Evolutionary conservation across 1,140 invertebrate species (phyloP), one percentile per base, ranked within the genome.

Genomic region (Papilio polyxenes): DNA sequence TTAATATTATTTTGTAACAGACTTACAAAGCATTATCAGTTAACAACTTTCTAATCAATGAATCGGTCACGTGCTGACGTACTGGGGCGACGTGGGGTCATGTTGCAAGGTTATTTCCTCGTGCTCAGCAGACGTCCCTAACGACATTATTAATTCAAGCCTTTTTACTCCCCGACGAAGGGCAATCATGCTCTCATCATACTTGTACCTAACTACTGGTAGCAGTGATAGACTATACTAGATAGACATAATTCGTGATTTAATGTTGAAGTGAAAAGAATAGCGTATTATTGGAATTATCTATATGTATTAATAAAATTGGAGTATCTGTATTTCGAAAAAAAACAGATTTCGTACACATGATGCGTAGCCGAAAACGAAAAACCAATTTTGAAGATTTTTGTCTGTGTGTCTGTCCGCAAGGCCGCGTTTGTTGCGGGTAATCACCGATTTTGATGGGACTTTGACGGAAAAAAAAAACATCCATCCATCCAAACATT

Each of bases 41-140:
- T 15, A 75, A 75, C 74, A 77, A 77, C 49, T 37, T 77, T 77
- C 49, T 76, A 76, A 76, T 48, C 74, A 75, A 75, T 75, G 74
- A 75, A 23, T 40, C 15, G 3, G 40, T 77, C 49, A 51, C n/a
- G 49, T 53, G 75, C 10, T 51, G 75, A 44, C 40, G 7, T 15
- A 5, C 9, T 13, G 40, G 3, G 3, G 74, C n/a, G 37, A 37
- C 74, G 37, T 75, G 8, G 48, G 48, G 75, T 77, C 75, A 77
- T 56, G n/a, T 77, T 20, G 20, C 75, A 77, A 56, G 48, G 75
- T 37, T 51, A 77, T 56, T 77, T 77, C 75, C 48, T 53, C 75
- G 49, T 23, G 20, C 31, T 37, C 65, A 11, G 65, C 65, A 77
- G 75, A 77, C 44, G 23, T 56, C 13, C 20, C 48, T 77, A 51